Conservation (phyloP, 2,113 vertebrate species). For the Ptyas mucosa region DNA sequence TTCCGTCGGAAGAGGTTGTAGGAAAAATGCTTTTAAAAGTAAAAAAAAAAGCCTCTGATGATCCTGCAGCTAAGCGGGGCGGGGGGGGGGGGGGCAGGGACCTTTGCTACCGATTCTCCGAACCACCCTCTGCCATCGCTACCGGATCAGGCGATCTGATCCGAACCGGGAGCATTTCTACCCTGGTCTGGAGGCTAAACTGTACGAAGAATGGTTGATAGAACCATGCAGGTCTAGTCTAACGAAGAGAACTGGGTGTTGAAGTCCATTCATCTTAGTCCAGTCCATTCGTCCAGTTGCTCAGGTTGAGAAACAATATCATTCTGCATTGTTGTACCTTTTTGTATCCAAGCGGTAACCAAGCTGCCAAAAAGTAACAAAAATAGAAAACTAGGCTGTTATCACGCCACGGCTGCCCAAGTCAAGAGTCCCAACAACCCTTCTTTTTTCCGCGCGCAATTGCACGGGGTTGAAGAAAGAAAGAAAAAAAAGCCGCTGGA, state of each 20-base stretch:
- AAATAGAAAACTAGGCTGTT: background rate
- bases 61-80: too few relatives aligned
- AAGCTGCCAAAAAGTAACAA: background rate
- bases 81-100: too few relatives aligned
- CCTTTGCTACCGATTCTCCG: too few relatives aligned
- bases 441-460: background rate
- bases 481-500: background rate
- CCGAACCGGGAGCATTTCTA: too few relatives aligned
- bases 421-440: background rate
- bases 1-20: too few relatives aligned
- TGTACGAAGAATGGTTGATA: background rate
- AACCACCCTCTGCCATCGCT: too few relatives aligned
- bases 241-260: background rate
- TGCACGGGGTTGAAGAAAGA: too few relatives aligned
- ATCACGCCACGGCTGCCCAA: background rate
- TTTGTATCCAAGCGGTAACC: background rate
- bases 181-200: background rate
- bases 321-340: background rate
- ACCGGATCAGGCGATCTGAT: too few relatives aligned
- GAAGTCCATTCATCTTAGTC: background rate
- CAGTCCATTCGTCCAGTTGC: too few relatives aligned
- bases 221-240: background rate
- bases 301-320: background rate
- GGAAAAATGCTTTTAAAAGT: too few relatives aligned
- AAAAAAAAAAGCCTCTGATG: too few relatives aligned